phyloP scores from a whole-genome alignment of 2,888 invertebrate genomes.

The Beris chalybata region DNA sequence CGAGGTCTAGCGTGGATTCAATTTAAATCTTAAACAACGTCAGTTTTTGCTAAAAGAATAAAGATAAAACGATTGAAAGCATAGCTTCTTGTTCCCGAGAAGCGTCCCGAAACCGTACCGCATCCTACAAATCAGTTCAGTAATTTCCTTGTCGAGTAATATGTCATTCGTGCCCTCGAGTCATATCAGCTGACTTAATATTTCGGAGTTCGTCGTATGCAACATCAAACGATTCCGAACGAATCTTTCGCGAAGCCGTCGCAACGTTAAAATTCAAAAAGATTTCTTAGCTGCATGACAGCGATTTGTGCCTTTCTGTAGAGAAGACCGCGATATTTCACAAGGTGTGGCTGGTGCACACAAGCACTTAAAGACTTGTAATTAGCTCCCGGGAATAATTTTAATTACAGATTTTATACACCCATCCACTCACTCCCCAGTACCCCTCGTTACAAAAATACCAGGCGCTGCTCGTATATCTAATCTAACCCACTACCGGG shows the following conservation, averaged over 20 bases:
- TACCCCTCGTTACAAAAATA: no score
- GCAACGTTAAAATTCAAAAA: slow-evolving; percentile 22
- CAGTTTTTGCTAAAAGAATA: no score
- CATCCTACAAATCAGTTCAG: no score
- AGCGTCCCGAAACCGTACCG: no score
- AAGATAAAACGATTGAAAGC: not conserved
- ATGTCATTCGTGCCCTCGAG: slow-evolving; percentile 15
- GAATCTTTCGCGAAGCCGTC: slow-evolving; percentile 18
- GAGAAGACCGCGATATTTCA: slow-evolving; percentile 22
- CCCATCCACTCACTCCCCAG: slow-evolving; percentile 17
- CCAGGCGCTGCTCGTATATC: no score
- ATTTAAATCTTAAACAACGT: no score
- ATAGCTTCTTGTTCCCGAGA: no score
- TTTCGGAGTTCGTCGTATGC: not conserved
- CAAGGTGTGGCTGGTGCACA: slow-evolving; percentile 14
- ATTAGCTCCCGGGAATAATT: slow-evolving; percentile 45
- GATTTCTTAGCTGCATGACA: slow-evolving; percentile 6
- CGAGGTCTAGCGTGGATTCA: no score
- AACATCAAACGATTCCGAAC: slow-evolving; percentile 28
- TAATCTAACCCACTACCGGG: no score
- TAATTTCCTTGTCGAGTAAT: not conserved
- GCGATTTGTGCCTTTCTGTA: no score
- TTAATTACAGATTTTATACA: slow-evolving; percentile 43
- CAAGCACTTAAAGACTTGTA: slow-evolving; percentile 42
- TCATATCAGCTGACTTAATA: slow-evolving; percentile 19